Conservation (phyloP, 2,797 vertebrate species). For the Malurus leucopterus region DNA sequence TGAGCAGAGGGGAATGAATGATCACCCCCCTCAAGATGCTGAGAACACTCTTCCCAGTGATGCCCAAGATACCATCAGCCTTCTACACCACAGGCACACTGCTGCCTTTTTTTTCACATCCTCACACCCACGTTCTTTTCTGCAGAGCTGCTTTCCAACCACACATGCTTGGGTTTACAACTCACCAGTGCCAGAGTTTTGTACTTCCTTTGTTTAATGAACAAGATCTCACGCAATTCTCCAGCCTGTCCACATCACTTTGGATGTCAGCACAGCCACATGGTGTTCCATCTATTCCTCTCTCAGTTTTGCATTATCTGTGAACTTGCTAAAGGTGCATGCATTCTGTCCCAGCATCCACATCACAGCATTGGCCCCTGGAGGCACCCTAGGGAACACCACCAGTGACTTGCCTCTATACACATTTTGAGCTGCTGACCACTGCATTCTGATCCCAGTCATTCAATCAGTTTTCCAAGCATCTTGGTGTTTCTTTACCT, state of each 20-base stretch:
- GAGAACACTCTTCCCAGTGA: accelerated
- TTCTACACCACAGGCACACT: neutral
- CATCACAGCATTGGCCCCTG: neutral
- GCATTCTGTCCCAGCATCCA: neutral
- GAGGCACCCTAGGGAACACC: neutral
- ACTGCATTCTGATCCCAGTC: neutral
- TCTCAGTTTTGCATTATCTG: neutral
- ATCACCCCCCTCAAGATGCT: neutral
- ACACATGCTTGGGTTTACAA: neutral
- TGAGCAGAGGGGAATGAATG: accelerated
- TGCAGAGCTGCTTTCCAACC: neutral
- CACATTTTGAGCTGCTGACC: neutral
- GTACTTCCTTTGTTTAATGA: neutral
- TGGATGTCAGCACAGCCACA: neutral
- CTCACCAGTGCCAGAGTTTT: neutral
- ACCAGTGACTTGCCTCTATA: neutral
- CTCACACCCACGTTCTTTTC: neutral
- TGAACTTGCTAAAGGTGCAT: neutral
- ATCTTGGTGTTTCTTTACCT: too few species aligned
- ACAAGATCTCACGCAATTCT: accelerated
- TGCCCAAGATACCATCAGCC: neutral
- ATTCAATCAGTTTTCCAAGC: neutral
- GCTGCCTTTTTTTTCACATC: neutral
- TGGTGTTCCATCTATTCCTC: neutral
- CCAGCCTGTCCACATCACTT: neutral